A percentile compares a stretch with the other conserved stretches of the same genome.
These are phyloP conservation scores for Arge pagana DNA, from an alignment of 2,888 invertebrate species.

Conservation along the genomic window DNA sequence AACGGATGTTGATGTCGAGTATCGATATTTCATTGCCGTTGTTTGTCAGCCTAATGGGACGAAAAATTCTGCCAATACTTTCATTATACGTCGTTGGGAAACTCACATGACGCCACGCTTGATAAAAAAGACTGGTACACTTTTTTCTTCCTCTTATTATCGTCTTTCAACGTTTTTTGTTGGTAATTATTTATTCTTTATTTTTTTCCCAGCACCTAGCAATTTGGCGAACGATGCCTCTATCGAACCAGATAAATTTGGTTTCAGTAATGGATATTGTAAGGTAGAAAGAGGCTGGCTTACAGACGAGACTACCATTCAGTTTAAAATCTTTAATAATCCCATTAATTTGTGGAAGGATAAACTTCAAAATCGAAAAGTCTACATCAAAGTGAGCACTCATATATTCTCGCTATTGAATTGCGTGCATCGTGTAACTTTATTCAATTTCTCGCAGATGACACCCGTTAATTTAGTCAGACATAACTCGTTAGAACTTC, in stretches of 20 bases:
- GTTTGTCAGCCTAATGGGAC: slow-evolving; percentile 65
- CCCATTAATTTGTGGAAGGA: slow-evolving; percentile 79
- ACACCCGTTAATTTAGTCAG: slow-evolving; percentile 71
- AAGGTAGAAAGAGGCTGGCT: slow-evolving; percentile 82
- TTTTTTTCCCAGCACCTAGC: slow-evolving; percentile 41
- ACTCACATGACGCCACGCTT: slow-evolving; percentile 72
- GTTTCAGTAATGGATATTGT: slow-evolving; percentile 64
- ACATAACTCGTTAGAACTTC: slow-evolving; percentile 54
- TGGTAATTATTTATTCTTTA: neutral
- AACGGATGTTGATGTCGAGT: slow-evolving; percentile 68
- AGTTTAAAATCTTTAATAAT: slow-evolving; percentile 81
- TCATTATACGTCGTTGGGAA: slow-evolving; percentile 80
- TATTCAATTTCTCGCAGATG: slow-evolving; percentile 59
- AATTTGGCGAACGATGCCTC: slow-evolving; percentile 47
- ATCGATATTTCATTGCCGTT: slow-evolving; percentile 78
- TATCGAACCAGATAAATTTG: slow-evolving; percentile 69
- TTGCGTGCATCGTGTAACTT: too few species aligned
- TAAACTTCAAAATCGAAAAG: slow-evolving; percentile 68
- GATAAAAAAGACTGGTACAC: slow-evolving; percentile 60
- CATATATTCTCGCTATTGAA: too few species aligned
- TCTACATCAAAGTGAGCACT: slow-evolving; percentile 76
- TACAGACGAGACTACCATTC: slow-evolving; percentile 79
- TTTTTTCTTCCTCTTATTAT: neutral
- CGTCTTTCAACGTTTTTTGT: neutral
- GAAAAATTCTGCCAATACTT: slow-evolving; percentile 54